A percentile compares a stretch with the other conserved stretches of the same genome.
These are phyloP conservation scores for Rhopilema esculentum DNA, from an alignment of 30 jellyfish, hydroid and myxozoan genomes.

Conservation along the genomic window DNA sequence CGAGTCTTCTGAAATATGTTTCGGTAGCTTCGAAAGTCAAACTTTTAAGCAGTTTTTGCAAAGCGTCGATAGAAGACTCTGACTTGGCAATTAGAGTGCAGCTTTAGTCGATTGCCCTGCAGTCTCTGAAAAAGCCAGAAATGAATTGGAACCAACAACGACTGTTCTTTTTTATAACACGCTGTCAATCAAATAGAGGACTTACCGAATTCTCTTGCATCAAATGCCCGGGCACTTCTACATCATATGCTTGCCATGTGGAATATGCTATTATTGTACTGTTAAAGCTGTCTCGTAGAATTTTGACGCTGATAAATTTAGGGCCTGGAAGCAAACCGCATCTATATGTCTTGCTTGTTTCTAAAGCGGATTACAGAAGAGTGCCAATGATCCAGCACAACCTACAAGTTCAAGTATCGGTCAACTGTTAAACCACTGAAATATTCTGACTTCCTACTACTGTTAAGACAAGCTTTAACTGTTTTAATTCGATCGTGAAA, in stretches of 20 bases:
- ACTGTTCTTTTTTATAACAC: neutral
- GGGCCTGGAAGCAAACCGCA: neutral
- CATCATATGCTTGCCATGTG: neutral
- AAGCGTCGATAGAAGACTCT: too few species aligned
- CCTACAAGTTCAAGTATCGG: neutral
- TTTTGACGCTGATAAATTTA: neutral
- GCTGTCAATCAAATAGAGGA: neutral
- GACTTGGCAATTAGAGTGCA: too few species aligned
- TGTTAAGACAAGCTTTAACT: neutral
- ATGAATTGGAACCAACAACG: neutral
- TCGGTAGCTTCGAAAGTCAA: too few species aligned
- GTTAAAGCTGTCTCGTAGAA: neutral
- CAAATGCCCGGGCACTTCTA: neutral
- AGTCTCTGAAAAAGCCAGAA: neutral
- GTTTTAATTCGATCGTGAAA: slow-evolving; percentile 10
- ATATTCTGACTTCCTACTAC: slow-evolving; percentile 41
- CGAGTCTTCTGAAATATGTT: too few species aligned
- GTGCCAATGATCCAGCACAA: neutral
- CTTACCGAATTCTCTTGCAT: neutral
- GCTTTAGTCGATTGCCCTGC: too few species aligned
- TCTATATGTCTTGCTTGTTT: neutral
- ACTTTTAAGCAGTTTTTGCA: too few species aligned
- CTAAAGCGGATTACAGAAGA: neutral
- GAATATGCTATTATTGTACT: neutral
- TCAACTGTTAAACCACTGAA: slow-evolving; percentile 7